Conservation (phyloP, 2,888 invertebrate species). For the Chalcis sispes region DNA sequence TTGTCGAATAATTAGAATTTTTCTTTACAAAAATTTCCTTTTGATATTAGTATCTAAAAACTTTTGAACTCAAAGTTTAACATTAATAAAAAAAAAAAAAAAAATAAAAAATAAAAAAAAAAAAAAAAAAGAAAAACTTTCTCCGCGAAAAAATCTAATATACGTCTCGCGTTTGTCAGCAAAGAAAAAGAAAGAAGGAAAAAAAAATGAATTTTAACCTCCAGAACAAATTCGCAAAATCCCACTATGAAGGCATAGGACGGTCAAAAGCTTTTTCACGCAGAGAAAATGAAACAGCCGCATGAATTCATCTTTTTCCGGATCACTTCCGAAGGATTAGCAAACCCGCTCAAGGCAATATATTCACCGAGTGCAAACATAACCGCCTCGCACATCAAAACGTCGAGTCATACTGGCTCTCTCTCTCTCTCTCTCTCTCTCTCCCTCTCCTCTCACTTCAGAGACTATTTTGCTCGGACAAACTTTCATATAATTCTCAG, state of each 20-base stretch:
- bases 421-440: too few species aligned
- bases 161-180: neutral
- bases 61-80: too few species aligned
- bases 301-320: constrained; percentile 47
- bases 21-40: too few species aligned
- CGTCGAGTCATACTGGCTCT: too few species aligned
- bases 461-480: too few species aligned
- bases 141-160: too few species aligned
- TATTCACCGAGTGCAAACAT: constrained; percentile 41
- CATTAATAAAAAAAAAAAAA: too few species aligned
- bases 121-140: constrained; percentile 1
- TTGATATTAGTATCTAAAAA: too few species aligned
- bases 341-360: constrained; percentile 43
- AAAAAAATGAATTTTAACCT: constrained; percentile 47
- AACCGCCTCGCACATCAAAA: constrained; percentile 20
- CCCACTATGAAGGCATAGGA: neutral
- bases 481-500: too few species aligned
- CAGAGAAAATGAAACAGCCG: constrained; percentile 40
- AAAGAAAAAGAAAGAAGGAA: neutral
- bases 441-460: too few species aligned
- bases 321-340: constrained; percentile 47
- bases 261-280: neutral
- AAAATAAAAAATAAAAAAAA: too few species aligned
- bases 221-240: constrained; percentile 29
- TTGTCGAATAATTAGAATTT: too few species aligned